These are phyloP conservation scores for Dilophus febrilis DNA, from an alignment of 2,888 invertebrate genomes.

Conservation along the genomic window DNA sequence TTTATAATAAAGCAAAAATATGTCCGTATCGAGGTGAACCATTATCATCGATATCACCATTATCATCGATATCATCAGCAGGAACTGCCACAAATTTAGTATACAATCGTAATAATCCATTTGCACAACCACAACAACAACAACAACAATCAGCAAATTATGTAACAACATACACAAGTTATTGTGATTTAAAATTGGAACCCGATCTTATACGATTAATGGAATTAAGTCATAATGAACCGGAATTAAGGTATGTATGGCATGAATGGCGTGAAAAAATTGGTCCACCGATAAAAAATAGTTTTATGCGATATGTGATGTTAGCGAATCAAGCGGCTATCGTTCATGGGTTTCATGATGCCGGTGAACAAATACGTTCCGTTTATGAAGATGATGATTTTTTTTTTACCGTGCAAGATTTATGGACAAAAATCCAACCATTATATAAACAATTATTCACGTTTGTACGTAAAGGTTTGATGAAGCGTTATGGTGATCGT, in stretches of 20 bases:
- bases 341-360: constrained; percentile 61
- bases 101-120: no score
- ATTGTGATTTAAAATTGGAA: constrained; percentile 42
- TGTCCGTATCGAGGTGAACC: constrained; percentile 37
- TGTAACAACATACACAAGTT: constrained; percentile 26
- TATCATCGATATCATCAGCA: background rate
- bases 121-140: no score
- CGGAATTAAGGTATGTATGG: constrained; percentile 63
- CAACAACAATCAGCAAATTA: constrained; percentile 6
- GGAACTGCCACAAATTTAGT: no score
- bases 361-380: constrained; percentile 64
- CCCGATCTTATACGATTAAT: constrained; percentile 45
- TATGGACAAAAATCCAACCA: constrained; percentile 48
- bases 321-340: constrained; percentile 64
- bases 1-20: constrained; percentile 52
- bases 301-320: constrained; percentile 62
- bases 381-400: constrained; percentile 55
- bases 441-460: constrained; percentile 71
- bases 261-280: constrained; percentile 62
- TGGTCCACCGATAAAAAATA: constrained; percentile 55
- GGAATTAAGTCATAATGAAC: constrained; percentile 54
- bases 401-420: constrained; percentile 36
- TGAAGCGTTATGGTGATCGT: constrained; percentile 42
- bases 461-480: constrained; percentile 53
- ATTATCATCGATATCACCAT: background rate